Evolutionary conservation across 2,797 vertebrate species (phyloP).

Genomic region (Megaceryle alcyon): DNA sequence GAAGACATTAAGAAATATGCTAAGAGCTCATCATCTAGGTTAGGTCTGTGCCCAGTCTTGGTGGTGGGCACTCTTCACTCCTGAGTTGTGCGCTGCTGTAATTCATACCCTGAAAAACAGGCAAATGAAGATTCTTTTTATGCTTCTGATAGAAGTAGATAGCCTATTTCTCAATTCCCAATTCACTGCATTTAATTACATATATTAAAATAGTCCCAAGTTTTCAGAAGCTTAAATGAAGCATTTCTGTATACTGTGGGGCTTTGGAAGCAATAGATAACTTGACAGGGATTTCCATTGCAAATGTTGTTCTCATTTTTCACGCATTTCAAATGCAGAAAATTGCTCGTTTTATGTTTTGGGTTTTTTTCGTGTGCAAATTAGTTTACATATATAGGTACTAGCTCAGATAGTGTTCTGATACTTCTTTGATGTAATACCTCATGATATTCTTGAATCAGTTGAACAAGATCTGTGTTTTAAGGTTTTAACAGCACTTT

Average conservation of each 20-base stretch:
- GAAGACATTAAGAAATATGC: background rate
- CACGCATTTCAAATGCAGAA: background rate
- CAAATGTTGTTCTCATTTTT: constrained; percentile 48
- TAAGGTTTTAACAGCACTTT: background rate
- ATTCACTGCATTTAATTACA: background rate
- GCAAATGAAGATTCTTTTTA: too few relatives aligned
- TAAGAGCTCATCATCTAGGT: background rate
- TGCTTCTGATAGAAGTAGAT: background rate
- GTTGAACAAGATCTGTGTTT: constrained; percentile 1
- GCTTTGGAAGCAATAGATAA: background rate
- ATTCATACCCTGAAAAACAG: background rate
- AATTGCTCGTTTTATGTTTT: background rate
- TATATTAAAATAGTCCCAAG: constrained; percentile 12
- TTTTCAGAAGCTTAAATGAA: constrained; percentile 31
- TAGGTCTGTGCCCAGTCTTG: background rate
- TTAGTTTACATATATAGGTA: background rate
- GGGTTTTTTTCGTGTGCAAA: background rate
- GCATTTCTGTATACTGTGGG: background rate
- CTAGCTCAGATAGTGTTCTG: background rate
- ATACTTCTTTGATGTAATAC: background rate
- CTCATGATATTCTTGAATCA: background rate
- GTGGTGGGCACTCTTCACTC: background rate
- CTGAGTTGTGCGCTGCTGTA: background rate
- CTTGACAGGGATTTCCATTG: constrained; percentile 44
- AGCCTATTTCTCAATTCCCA: background rate